These are phyloP conservation scores for Aphrocallistes beatrix DNA, from an alignment of 37 sponge, comb jelly and placozoan genomes.

Conservation along the genomic window DNA sequence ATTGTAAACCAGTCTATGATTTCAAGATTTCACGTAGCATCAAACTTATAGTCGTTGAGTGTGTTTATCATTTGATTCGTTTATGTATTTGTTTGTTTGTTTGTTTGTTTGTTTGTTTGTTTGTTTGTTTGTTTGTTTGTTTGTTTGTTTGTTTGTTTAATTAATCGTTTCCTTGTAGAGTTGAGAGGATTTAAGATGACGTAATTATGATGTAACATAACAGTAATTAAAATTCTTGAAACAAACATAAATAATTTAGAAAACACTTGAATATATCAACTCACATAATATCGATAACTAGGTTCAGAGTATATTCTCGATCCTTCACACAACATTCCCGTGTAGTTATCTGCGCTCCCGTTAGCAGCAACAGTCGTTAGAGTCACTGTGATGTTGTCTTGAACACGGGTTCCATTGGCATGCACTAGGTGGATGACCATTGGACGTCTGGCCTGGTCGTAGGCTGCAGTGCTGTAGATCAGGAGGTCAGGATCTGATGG, in stretches of 20 bases:
- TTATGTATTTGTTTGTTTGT: too few relatives aligned
- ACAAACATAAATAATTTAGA: not conserved
- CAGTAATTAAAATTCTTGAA: not conserved
- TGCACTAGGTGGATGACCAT: constrained; percentile 24
- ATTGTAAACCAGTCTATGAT: too few relatives aligned
- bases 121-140: too few relatives aligned
- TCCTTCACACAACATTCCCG: not conserved
- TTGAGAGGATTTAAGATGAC: not conserved
- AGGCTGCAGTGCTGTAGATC: constrained; percentile 31
- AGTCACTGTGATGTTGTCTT: constrained; percentile 28
- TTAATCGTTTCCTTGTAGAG: too few relatives aligned
- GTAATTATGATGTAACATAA: not conserved
- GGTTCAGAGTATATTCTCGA: not conserved
- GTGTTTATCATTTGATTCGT: too few relatives aligned
- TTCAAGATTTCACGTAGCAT: too few relatives aligned
- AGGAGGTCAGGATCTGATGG: constrained; percentile 32
- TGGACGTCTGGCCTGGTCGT: constrained; percentile 27
- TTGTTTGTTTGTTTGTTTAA: too few relatives aligned
- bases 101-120: too few relatives aligned
- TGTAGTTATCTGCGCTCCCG: not conserved
- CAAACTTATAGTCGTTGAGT: too few relatives aligned
- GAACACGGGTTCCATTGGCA: not conserved
- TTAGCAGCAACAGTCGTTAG: constrained; percentile 28
- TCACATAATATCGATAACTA: not conserved
- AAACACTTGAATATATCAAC: not conserved